Evolutionary conservation across 2,888 invertebrate species (phyloP).

Genomic region (Zygaena filipendulae): DNA sequence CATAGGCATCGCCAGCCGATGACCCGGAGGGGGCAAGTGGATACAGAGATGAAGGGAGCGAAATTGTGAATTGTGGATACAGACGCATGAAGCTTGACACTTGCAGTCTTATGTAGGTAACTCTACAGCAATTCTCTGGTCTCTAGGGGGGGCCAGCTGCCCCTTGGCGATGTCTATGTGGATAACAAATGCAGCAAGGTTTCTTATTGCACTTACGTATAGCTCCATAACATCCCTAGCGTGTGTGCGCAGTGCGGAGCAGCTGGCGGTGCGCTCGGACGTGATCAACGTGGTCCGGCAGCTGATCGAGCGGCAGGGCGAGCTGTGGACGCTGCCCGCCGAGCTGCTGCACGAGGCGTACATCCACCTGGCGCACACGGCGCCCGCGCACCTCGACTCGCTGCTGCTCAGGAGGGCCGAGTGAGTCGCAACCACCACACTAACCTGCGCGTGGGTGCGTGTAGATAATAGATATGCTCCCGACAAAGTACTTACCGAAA

Average conservation of each 20-base stretch:
- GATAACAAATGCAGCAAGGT: too few species aligned
- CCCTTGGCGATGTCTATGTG: too few species aligned
- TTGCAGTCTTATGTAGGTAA: too few species aligned
- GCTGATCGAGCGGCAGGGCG: slow-evolving; percentile 73
- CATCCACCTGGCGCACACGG: slow-evolving; percentile 84
- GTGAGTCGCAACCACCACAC: slow-evolving; percentile 50
- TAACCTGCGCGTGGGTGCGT: not conserved
- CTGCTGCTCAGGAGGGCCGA: slow-evolving; percentile 63
- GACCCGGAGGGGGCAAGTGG: too few species aligned
- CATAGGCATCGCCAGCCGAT: too few species aligned
- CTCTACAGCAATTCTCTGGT: too few species aligned
- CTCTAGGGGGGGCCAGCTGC: too few species aligned
- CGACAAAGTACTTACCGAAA: not conserved
- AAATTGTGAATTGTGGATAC: too few species aligned
- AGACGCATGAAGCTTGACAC: too few species aligned
- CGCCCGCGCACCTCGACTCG: slow-evolving; percentile 83
- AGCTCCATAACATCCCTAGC: too few species aligned
- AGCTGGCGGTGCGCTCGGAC: slow-evolving; percentile 84
- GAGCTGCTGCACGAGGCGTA: slow-evolving; percentile 89
- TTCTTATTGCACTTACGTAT: too few species aligned
- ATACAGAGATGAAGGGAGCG: too few species aligned
- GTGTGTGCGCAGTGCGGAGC: slow-evolving; percentile 63
- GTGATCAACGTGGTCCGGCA: slow-evolving; percentile 89
- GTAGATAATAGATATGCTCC: not conserved
- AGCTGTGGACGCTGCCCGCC: slow-evolving; percentile 74